Percentiles rank a stretch among this genome's conserved stretches.
phyloP scores from a whole-genome alignment of 1,140 invertebrate species.

The Hypsibius dujardini region DNA sequence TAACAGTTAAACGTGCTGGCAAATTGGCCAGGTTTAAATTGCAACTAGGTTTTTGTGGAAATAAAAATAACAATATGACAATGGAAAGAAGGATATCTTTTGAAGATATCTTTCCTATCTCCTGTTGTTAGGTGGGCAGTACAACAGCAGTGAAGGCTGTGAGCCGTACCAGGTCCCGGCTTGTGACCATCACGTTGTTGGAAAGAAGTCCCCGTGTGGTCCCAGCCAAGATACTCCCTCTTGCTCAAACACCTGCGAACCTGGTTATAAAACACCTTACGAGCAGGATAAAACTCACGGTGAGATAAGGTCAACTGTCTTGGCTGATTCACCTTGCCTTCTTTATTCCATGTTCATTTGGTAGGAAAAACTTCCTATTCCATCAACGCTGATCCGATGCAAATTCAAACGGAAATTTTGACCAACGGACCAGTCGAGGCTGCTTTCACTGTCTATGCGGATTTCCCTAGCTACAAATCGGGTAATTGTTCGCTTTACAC shows the following conservation, averaged over 20 bases:
- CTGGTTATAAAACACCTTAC: constrained; percentile 50
- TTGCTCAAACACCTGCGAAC: constrained; percentile 52
- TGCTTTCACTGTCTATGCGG: constrained; percentile 69
- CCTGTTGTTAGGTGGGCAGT: constrained; percentile 43
- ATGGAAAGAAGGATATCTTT: no score
- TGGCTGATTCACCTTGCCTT: background rate
- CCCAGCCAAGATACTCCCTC: constrained; percentile 51
- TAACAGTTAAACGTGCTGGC: no score
- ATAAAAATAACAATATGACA: no score
- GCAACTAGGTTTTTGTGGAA: no score
- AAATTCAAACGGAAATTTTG: constrained; percentile 66
- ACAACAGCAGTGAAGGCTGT: constrained; percentile 56
- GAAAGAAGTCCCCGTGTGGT: constrained; percentile 49
- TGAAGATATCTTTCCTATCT: no score
- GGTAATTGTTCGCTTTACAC: constrained; percentile 33
- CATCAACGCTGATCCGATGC: constrained; percentile 42
- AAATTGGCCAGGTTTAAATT: no score
- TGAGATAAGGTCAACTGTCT: constrained; percentile 21
- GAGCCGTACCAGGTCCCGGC: constrained; percentile 58
- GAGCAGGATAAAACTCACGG: constrained; percentile 58
- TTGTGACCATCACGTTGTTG: constrained; percentile 74
- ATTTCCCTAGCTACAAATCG: constrained; percentile 65
- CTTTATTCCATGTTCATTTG: constrained; percentile 16
- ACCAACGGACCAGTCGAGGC: constrained; percentile 76
- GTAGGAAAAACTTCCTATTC: constrained; percentile 39